phyloP scores from a whole-genome alignment of 2,888 invertebrate species.

The Melitaea athalia region DNA sequence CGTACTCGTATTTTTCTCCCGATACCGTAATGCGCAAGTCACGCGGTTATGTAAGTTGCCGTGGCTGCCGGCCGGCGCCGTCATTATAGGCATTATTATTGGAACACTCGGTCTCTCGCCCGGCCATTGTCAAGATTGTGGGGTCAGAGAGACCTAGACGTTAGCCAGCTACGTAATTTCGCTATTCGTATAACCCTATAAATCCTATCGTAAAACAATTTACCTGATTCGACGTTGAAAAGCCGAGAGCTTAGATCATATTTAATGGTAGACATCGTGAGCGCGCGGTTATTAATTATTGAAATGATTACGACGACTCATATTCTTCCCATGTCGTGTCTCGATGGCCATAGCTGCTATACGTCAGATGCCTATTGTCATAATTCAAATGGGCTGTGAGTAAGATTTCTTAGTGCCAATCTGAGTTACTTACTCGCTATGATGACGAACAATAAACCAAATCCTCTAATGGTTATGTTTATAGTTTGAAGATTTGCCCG shows the following conservation, averaged over 20 bases:
- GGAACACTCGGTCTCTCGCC: conserved; percentile 67
- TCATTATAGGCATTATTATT: conserved; percentile 78
- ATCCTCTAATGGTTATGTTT: conserved; percentile 7
- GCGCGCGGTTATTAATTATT: conserved; percentile 73
- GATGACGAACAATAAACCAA: conserved; percentile 19
- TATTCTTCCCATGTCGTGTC: conserved; percentile 54
- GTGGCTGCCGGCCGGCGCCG: conserved; percentile 71
- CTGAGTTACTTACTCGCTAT: conserved; percentile 15
- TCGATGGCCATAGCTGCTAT: conserved; percentile 33
- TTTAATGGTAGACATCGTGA: conserved; percentile 70
- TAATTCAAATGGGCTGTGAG: conserved; percentile 33
- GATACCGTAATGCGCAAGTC: conserved; percentile 81
- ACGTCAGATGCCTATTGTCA: conserved; percentile 38
- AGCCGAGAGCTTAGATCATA: conserved; percentile 60
- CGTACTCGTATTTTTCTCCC: conserved; percentile 71
- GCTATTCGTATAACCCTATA: conserved; percentile 76
- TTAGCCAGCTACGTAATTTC: conserved; percentile 75
- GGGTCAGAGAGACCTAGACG: conserved; percentile 72
- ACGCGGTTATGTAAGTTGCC: conserved; percentile 80
- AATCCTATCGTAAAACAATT: conserved; percentile 77
- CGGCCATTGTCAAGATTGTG: conserved; percentile 81
- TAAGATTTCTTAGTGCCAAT: conserved; percentile 20
- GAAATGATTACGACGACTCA: conserved; percentile 65
- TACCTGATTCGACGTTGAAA: conserved; percentile 53
- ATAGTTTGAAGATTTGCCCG: conserved; percentile 7